Conservation (phyloP, 2,888 invertebrate genomes). For the Lasioglossum marginatum region DNA sequence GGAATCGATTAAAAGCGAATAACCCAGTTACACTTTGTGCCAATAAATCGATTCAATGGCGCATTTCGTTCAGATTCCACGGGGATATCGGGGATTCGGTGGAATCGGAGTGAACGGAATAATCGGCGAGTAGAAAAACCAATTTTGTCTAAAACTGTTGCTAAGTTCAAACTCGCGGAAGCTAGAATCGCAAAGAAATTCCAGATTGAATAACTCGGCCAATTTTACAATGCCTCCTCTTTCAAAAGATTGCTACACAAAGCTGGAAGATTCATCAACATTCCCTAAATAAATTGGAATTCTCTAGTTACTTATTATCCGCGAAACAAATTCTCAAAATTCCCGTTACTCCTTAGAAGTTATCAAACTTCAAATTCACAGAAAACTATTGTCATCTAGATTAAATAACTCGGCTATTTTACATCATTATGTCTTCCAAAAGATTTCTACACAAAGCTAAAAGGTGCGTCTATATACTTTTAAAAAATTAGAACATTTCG, state of each 20-base stretch:
- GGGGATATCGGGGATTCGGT: conserved; percentile 30
- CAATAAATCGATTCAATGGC: conserved; percentile 51
- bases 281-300: not conserved
- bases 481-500: not conserved
- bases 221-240: not conserved
- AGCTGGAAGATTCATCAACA: no score
- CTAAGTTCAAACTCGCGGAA: not conserved
- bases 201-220: not conserved
- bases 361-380: no score
- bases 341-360: not conserved
- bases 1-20: conserved; percentile 52
- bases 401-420: not conserved
- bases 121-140: not conserved
- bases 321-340: not conserved
- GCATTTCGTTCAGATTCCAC: conserved; percentile 31
- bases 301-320: not conserved
- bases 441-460: not conserved
- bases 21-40: conserved; percentile 41
- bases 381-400: no score
- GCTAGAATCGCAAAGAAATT: not conserved
- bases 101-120: not conserved
- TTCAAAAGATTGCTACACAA: not conserved
- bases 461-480: not conserved
- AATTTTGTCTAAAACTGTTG: not conserved
- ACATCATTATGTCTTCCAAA: no score